phyloP scores from a whole-genome alignment of 2,113 vertebrate species.

The Chrysemys picta region DNA sequence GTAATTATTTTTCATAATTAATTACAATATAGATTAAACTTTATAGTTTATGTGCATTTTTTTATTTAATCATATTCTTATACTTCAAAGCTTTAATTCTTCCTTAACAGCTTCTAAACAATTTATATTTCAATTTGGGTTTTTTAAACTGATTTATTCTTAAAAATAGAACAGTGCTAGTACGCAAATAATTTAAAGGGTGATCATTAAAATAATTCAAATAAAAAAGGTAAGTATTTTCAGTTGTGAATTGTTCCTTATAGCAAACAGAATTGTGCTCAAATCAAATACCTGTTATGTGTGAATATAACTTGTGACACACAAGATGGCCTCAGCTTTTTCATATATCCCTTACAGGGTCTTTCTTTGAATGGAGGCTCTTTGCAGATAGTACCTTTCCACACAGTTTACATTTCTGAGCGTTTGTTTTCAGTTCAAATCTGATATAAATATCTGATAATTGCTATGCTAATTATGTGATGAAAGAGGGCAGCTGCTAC shows the following conservation, averaged over 20 bases:
- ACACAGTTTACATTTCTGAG: neutral
- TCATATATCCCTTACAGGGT: neutral
- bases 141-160: conserved; percentile 11
- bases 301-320: neutral
- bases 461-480: conserved; percentile 10
- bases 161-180: neutral
- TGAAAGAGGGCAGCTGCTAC: neutral
- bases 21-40: neutral
- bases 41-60: neutral
- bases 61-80: neutral
- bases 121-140: neutral
- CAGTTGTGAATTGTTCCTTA: neutral
- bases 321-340: fast-evolving
- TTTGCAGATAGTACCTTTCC: neutral
- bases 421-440: neutral
- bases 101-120: neutral
- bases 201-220: neutral
- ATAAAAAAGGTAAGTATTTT: neutral
- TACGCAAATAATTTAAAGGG: neutral
- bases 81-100: neutral
- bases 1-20: neutral
- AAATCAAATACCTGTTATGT: neutral
- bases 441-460: neutral
- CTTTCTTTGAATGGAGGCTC: neutral
- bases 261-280: neutral